Evolutionary conservation across 1,140 invertebrate species (phyloP).

Genomic region (Diabrotica undecimpunctata): DNA sequence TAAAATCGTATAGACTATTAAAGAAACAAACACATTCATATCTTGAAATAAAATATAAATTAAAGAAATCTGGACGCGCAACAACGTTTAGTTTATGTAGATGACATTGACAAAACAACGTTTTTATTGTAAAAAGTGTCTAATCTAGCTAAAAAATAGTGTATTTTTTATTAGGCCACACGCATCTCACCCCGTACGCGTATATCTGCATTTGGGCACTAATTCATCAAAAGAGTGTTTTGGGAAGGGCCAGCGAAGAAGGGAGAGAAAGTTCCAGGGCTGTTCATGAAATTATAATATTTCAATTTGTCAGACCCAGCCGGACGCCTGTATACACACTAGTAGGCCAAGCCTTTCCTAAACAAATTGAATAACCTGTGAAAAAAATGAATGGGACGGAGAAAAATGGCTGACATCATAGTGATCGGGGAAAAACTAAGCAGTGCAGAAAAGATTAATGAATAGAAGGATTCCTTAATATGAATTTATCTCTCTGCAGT

Average conservation of each 20-base stretch:
- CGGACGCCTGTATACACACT: background rate
- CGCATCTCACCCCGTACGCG: background rate
- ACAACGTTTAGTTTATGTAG: no score
- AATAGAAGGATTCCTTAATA: conserved; percentile 8
- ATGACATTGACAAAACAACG: no score
- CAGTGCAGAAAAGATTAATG: conserved; percentile 8
- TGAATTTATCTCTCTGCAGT: conserved; percentile 5
- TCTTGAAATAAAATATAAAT: no score
- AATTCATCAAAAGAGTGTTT: background rate
- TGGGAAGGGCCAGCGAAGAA: background rate
- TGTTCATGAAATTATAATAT: conserved; percentile 1
- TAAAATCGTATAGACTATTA: no score
- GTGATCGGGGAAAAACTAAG: conserved; percentile 9
- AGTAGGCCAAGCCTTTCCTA: background rate
- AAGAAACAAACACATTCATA: no score
- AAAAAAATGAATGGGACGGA: background rate
- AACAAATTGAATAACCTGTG: conserved; percentile 10
- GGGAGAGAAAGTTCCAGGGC: background rate
- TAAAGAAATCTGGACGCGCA: no score
- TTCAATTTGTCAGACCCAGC: conserved; percentile 7
- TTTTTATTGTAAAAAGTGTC: no score
- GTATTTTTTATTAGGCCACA: no score
- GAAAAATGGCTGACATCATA: conserved; percentile 4
- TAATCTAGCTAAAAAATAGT: no score
- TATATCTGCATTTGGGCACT: background rate